Evolutionary conservation across 2,113 vertebrate genomes (phyloP).

Genomic region (Oreotragus oreotragus): DNA sequence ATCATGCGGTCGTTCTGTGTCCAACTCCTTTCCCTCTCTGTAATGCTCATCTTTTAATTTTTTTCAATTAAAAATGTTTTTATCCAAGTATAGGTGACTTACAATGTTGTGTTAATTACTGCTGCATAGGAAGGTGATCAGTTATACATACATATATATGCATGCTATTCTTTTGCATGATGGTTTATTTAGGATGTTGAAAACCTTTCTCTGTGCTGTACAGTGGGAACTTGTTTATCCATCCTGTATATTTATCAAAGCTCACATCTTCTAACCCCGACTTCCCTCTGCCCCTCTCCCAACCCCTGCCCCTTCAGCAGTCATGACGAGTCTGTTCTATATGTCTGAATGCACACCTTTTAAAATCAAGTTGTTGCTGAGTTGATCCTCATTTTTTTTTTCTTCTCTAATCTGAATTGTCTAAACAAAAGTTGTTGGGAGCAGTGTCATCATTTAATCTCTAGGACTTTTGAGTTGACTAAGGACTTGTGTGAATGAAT

Average conservation of each 20-base stretch:
- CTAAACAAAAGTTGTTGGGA: too few species aligned
- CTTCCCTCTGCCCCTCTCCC: background rate
- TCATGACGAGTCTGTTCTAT: background rate
- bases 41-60: background rate
- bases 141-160: background rate
- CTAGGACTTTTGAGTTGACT: background rate
- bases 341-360: background rate
- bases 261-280: background rate
- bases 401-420: background rate
- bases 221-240: background rate
- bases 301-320: background rate
- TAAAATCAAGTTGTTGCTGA: background rate
- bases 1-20: accelerated
- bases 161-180: background rate
- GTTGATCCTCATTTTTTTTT: background rate
- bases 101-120: background rate
- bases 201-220: background rate
- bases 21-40: too few species aligned
- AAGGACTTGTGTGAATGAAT: accelerated
- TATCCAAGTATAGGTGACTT: background rate
- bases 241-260: background rate
- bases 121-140: background rate
- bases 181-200: background rate
- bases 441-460: accelerated
- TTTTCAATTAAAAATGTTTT: background rate